Evolutionary conservation across 2,113 vertebrate species (phyloP).

Genomic region (Urocolius indicus): DNA sequence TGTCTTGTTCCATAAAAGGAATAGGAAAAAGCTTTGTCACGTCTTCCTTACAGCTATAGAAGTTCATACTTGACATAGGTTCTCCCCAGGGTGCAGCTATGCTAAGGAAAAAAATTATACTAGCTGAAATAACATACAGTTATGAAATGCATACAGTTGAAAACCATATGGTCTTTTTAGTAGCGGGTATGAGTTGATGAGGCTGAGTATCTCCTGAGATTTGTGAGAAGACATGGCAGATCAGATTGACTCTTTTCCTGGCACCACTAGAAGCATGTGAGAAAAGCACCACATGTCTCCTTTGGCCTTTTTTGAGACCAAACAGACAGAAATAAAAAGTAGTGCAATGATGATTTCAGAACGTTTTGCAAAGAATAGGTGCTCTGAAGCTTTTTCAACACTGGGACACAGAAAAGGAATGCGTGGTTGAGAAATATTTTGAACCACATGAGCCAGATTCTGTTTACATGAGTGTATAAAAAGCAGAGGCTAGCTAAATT

Average conservation of each 20-base stretch:
- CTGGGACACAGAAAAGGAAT: not conserved
- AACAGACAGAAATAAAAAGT: not conserved
- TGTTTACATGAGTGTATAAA: not conserved
- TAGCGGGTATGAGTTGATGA: not conserved
- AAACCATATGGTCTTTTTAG: constrained; percentile 34
- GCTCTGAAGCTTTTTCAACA: not conserved
- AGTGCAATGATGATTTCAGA: not conserved
- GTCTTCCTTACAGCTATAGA: constrained; percentile 31
- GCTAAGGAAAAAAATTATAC: not conserved
- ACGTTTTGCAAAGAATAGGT: not conserved
- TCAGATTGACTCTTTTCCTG: not conserved
- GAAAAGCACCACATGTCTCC: not conserved
- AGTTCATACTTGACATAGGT: constrained; percentile 45
- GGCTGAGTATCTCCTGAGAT: not conserved
- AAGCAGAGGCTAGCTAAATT: not conserved
- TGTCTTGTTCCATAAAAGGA: constrained; percentile 13
- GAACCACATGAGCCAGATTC: not conserved
- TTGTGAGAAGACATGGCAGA: not conserved
- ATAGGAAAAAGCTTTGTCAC: not conserved
- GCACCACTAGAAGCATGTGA: not conserved
- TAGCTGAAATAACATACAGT: constrained; percentile 46
- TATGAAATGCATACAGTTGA: not conserved
- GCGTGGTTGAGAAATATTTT: not conserved
- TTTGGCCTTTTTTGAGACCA: not conserved
- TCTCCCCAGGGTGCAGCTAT: constrained; percentile 35